Evolutionary conservation across 2,797 vertebrate genomes (phyloP), one percentile per base, ranked within the genome.

Genomic region (Siniperca obscura): DNA sequence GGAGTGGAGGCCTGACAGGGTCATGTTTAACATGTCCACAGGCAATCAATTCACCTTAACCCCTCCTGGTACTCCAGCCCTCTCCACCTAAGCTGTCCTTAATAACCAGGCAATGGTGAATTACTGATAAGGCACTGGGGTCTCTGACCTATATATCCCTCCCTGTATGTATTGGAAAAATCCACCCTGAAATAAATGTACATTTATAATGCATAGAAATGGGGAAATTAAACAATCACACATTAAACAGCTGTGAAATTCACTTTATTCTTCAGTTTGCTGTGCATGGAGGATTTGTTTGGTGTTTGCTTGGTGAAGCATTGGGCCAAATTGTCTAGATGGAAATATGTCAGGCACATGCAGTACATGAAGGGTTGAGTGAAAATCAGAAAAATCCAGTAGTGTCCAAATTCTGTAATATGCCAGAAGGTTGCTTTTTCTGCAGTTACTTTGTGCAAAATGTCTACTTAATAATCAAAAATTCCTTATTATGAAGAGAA

Each of bases 21-120:
- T 96, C 95, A 96, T 96, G 96, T 96, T 96, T 96, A 96, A 96
- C 96, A 96, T 96, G 96, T 96, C 96, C 95, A 96, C 95, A 96
- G 96, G 96, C 96, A 96, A 96, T 96, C 95, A 96, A 95, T 96
- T 96, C 95, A 96, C 96, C 96, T 95, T 95, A 95, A 96, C 96
- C 95, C 95, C 95, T 95, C 93, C 93, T 94, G 94, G 89, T 95
- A 95, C 95, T 95, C 91, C 93, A 94, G 93, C 94, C 94, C 94
- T 94, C 95, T 95, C 94, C 93, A 94, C 94, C 95, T 95, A 96
- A 96, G 96, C 95, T 96, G 94, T 95, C 95, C 95, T 96, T 96
- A 96, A 96, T 96, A 96, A 96, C 95, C 95, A 95, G 94, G 95
- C 95, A 95, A 96, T 93, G 95, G 96, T 89, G 92, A 96, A 96